These are phyloP conservation scores for Drosophila yooni DNA, from an alignment of 2,888 invertebrate species.

Conservation along the genomic window DNA sequence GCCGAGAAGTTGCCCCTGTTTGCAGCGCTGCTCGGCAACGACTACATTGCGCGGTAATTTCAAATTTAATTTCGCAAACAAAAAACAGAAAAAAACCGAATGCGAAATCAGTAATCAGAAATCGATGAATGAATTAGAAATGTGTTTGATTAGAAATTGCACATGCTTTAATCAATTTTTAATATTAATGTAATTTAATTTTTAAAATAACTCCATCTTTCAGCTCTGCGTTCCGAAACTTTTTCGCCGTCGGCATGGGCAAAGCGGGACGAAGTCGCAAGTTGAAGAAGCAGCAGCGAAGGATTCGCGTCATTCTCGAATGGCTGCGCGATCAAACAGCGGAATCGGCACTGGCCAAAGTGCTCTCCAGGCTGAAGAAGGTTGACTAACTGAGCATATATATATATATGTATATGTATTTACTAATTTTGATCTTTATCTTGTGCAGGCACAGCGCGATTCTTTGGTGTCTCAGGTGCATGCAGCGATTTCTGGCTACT, in stretches of 20 bases:
- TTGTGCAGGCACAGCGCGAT: constrained; percentile 85
- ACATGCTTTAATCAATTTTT: neutral
- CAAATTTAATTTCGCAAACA: neutral
- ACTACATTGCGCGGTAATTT: constrained; percentile 89
- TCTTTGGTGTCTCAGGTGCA: constrained; percentile 87
- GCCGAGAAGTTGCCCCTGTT: constrained; percentile 90
- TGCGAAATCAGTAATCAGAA: neutral
- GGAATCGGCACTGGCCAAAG: constrained; percentile 89
- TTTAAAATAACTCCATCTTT: neutral
- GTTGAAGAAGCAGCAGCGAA: constrained; percentile 88
- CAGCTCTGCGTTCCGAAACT: constrained; percentile 88
- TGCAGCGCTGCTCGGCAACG: constrained; percentile 95
- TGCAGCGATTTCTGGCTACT: constrained; percentile 88
- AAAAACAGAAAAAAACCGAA: neutral
- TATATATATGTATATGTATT: neutral
- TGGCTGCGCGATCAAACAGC: constrained; percentile 91
- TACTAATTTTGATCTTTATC: neutral
- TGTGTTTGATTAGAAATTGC: neutral
- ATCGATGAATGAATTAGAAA: neutral
- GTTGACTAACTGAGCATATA: constrained; percentile 13
- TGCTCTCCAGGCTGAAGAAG: constrained; percentile 88
- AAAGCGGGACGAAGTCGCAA: constrained; percentile 78
- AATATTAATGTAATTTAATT: neutral
- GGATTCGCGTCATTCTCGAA: constrained; percentile 89
- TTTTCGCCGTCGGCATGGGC: constrained; percentile 87